Conservation (phyloP, 2,888 invertebrate species). For the Drosophila prolongata region DNA sequence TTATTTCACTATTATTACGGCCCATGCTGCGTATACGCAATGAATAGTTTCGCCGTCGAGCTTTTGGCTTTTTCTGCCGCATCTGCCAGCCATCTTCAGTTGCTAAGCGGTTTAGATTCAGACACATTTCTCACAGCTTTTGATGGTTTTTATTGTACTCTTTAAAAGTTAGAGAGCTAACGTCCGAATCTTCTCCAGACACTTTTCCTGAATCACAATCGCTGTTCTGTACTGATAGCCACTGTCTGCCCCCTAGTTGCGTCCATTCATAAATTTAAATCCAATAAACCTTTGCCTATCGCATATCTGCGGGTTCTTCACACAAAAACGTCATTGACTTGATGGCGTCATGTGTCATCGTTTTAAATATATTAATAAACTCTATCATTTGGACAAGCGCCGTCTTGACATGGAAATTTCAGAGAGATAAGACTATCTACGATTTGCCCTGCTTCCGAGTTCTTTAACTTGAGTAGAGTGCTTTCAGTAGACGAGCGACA, state of each 20-base stretch:
- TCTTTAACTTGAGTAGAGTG: neutral
- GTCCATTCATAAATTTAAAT: slow-evolving; percentile 30
- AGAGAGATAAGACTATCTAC: slow-evolving; percentile 57
- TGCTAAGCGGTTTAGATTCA: slow-evolving; percentile 44
- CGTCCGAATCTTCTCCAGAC: neutral
- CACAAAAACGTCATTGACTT: slow-evolving; percentile 24
- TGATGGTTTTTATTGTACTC: slow-evolving; percentile 1
- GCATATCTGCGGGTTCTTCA: slow-evolving; percentile 44
- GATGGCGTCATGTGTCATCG: slow-evolving; percentile 43
- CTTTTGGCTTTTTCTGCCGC: slow-evolving; percentile 2
- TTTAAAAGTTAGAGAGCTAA: neutral
- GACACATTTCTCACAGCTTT: slow-evolving; percentile 32
- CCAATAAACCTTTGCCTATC: slow-evolving; percentile 6
- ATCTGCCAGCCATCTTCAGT: slow-evolving; percentile 12
- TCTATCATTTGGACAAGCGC: slow-evolving; percentile 15
- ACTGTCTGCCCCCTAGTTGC: neutral
- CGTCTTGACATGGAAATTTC: slow-evolving; percentile 34
- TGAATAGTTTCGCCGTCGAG: slow-evolving; percentile 28
- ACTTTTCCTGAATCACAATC: slow-evolving; percentile 11
- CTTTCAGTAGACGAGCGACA: slow-evolving; percentile 48
- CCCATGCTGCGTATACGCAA: slow-evolving; percentile 8
- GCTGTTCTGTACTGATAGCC: neutral
- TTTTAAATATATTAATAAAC: slow-evolving; percentile 8
- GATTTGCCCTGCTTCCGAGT: slow-evolving; percentile 15
- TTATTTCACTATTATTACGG: slow-evolving; percentile 52